Base-by-base conservation (phyloP, 2,113 vertebrate species). In the Neomonachus schauinslandi region DNA sequence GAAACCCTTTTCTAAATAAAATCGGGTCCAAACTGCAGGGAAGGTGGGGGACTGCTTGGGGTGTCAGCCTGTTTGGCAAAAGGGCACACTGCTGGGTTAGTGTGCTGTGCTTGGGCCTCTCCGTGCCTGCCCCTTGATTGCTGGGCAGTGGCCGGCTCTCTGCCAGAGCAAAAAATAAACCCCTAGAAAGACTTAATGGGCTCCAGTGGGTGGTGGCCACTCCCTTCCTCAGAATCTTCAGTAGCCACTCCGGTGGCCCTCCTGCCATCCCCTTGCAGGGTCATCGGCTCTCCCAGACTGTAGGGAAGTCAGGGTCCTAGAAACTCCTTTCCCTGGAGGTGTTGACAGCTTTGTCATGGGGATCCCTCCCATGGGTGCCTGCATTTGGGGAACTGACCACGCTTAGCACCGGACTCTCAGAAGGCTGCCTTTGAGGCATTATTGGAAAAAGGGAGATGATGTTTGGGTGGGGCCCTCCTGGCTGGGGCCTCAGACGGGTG, bases 381-480 rank as follows among this genome's bases (percentile, higher is more conserved):
- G 4, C 26, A 42, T 87, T 72, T 74, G 55, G 86, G 76, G 36
- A 61, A 55, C 55, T 22, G 85, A 80, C n/a, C 31, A 0, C 63
- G 81, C 49, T 71, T 19, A 84, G 49, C 31, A 22, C 61, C 31
- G 83, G 65, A 39, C n/a, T 90, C 76, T 72, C 42, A 21, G 51
- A 69, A 94, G 65, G 76, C 71, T 28, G 55, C 5, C n/a, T 42
- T 72, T 77, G 94, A 92, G 61, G 84, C 91, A 12, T 76, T 86
- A 39, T 39, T 97, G 95, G 90, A 33, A 76, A 95, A 69, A 63
- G 55, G 94, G 94, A 95, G 95, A 88, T 16, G 65, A 95, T 19
- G 49, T 94, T 46, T 92, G 97, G 97, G 94, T 96, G 98, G 92
- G 95, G 97, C 97, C 77, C 69, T 96, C 74, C 57, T 72, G 90